A percentile compares a stretch with the other conserved stretches of the same genome.
Evolutionary conservation across 2,888 invertebrate species (phyloP).

Genomic region (Drosophila pullipes): DNA sequence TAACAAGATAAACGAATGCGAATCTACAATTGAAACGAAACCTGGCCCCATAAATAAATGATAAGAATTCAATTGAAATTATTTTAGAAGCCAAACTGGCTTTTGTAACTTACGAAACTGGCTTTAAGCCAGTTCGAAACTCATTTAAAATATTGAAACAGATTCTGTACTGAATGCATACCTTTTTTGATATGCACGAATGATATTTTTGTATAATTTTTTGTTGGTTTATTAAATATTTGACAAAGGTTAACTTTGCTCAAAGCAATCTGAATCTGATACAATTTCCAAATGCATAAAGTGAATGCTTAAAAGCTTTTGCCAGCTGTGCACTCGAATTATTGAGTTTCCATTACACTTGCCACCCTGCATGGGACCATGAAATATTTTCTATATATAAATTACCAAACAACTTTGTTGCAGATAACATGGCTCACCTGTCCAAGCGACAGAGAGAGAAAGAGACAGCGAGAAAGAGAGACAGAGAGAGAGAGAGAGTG

Average conservation of each 20-base stretch:
- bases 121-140: background rate
- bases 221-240: background rate
- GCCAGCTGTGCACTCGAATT: background rate
- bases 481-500: background rate
- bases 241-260: background rate
- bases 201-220: background rate
- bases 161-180: no score
- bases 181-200: background rate
- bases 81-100: background rate
- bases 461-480: background rate
- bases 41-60: background rate
- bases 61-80: background rate
- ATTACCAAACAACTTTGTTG: background rate
- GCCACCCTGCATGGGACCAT: background rate
- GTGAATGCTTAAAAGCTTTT: background rate
- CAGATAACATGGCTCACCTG: conserved; percentile 32
- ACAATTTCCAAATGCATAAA: background rate
- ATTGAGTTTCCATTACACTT: background rate
- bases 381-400: background rate
- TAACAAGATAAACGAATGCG: background rate
- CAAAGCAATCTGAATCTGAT: background rate
- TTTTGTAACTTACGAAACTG: background rate
- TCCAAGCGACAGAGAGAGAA: background rate
- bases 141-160: no score
- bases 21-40: background rate